Conservation (phyloP, 2,113 vertebrate species). For the Dicrurus megarhynchus region DNA sequence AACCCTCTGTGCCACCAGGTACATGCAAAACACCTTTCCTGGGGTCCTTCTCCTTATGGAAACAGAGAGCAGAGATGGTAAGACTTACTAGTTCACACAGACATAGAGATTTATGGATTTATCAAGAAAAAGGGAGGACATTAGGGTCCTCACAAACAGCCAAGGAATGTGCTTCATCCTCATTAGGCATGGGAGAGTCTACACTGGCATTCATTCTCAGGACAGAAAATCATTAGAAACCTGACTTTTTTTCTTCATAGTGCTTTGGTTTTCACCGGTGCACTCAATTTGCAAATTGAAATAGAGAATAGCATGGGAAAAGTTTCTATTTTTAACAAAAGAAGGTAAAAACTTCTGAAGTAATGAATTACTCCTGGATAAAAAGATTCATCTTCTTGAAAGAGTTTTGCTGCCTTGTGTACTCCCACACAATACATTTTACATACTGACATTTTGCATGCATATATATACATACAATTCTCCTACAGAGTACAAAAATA, state of each 20-base stretch:
- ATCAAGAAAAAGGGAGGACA: background rate
- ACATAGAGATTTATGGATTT: background rate
- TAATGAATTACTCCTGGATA: slow-evolving; percentile 32
- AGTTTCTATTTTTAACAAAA: slow-evolving; percentile 67
- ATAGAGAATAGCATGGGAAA: slow-evolving; percentile 20
- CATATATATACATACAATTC: slow-evolving; percentile 55
- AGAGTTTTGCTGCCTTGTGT: slow-evolving; percentile 29
- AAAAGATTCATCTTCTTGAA: slow-evolving; percentile 59
- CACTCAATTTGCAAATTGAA: slow-evolving; percentile 33
- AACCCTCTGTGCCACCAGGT: background rate
- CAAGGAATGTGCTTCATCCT: background rate
- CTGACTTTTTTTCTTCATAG: background rate
- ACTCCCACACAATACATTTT: slow-evolving; percentile 61
- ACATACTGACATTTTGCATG: slow-evolving; percentile 60
- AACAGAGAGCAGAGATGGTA: background rate
- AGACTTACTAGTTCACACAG: background rate
- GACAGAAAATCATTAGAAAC: background rate
- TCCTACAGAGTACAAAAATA: slow-evolving; percentile 49
- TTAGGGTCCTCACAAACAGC: background rate
- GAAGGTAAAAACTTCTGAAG: slow-evolving; percentile 49
- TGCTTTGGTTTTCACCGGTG: background rate
- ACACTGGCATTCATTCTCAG: background rate
- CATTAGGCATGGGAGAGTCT: background rate
- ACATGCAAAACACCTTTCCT: background rate
- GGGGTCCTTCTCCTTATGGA: background rate